Percentiles rank a stretch among this genome's conserved stretches.
phyloP scores from a whole-genome alignment of 1,140 invertebrate genomes.

The Lepidurus packardi region DNA sequence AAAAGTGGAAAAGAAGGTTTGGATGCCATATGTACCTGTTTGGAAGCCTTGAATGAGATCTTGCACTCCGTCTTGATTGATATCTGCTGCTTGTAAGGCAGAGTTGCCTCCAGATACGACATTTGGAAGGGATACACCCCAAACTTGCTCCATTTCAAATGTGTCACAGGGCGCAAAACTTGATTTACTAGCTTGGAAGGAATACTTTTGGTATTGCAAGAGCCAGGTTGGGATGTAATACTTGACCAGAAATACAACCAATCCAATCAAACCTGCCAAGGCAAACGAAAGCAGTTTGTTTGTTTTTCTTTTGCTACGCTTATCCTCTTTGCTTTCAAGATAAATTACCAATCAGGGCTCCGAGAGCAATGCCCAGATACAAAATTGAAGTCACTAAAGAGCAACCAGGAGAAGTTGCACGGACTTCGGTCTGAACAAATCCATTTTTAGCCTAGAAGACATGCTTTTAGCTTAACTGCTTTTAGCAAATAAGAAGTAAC shows the following conservation, averaged over 20 bases:
- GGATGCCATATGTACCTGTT: slow-evolving; percentile 18
- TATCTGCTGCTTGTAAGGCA: slow-evolving; percentile 23
- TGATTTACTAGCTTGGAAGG: slow-evolving; percentile 12
- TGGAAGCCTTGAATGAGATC: slow-evolving; percentile 30
- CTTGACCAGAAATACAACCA: slow-evolving; percentile 31
- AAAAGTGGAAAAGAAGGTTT: neutral
- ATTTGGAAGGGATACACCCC: slow-evolving; percentile 25
- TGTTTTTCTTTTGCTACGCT: neutral
- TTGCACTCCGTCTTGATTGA: slow-evolving; percentile 28
- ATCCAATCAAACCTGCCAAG: slow-evolving; percentile 25
- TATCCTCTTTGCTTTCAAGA: neutral
- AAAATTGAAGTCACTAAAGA: neutral
- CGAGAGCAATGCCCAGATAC: neutral
- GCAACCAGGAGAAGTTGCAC: neutral
- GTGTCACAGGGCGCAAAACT: slow-evolving; percentile 29
- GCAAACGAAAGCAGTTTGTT: neutral
- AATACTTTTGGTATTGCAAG: slow-evolving; percentile 24
- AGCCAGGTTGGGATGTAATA: slow-evolving; percentile 23
- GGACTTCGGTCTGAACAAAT: slow-evolving; percentile 2
- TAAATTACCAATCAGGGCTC: neutral
- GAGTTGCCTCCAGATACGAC: neutral
- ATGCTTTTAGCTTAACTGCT: neutral
- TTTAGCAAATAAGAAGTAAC: neutral
- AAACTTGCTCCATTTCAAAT: slow-evolving; percentile 29
- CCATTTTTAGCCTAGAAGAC: neutral